A percentile compares a stretch with the other conserved stretches of the same genome.
Conservation (phyloP, 1,140 invertebrate genomes). For the Harpegnathos saltator region DNA sequence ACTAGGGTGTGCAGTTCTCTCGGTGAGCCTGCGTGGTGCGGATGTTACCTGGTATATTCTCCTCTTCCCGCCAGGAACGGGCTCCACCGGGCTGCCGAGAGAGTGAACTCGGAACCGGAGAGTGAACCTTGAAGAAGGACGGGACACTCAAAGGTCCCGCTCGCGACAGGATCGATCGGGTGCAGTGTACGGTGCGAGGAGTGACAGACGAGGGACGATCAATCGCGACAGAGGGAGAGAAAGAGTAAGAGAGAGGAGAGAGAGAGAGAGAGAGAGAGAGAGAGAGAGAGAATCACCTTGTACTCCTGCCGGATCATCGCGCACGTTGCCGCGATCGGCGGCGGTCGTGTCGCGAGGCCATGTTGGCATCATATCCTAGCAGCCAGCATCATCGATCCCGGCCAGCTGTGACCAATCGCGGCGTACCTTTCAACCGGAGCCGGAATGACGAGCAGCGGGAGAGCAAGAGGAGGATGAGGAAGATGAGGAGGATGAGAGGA, state of each 20-base stretch:
- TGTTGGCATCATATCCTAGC: slow-evolving; percentile 57
- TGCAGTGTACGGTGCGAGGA: neutral
- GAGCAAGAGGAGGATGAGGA: slow-evolving; percentile 11
- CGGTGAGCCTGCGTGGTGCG: neutral
- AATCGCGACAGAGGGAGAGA: neutral
- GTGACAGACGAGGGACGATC: slow-evolving; percentile 6
- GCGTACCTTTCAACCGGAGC: slow-evolving; percentile 57
- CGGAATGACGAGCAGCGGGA: neutral
- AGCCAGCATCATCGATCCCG: slow-evolving; percentile 77
- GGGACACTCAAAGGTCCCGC: neutral
- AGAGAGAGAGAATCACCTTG: neutral
- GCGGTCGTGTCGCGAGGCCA: slow-evolving; percentile 48
- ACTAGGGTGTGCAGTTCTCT: slow-evolving; percentile 1
- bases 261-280: too few relatives aligned
- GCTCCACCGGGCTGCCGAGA: neutral
- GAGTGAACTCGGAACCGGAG: too few relatives aligned
- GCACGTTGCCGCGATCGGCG: slow-evolving; percentile 9
- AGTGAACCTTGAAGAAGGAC: neutral
- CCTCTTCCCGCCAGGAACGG: neutral
- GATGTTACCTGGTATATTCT: neutral
- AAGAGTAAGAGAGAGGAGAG: neutral
- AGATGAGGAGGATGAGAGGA: slow-evolving; percentile 26
- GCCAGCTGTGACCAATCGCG: slow-evolving; percentile 77
- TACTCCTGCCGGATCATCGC: slow-evolving; percentile 3
- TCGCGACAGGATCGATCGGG: neutral